A percentile compares a stretch with the other conserved stretches of the same genome.
phyloP scores from a whole-genome alignment of 2,888 invertebrate species.

The Melinaea marsaeus region DNA sequence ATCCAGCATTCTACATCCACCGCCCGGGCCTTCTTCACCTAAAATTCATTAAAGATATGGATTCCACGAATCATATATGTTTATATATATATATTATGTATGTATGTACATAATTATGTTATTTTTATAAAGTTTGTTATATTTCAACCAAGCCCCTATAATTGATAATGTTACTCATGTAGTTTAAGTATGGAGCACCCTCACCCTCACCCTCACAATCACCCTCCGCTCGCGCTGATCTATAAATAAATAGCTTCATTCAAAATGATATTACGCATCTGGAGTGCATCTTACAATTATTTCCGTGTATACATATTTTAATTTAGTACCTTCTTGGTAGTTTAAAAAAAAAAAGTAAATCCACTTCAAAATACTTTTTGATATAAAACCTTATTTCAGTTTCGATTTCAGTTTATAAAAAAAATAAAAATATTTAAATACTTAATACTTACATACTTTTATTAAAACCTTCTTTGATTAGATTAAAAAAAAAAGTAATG shows the following conservation, averaged over 20 bases:
- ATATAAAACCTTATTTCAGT: no score
- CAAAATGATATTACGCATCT: slow-evolving; percentile 40
- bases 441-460: no score
- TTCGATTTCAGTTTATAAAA: no score
- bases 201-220: slow-evolving; percentile 24
- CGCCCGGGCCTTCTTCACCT: slow-evolving; percentile 42
- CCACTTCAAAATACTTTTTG: no score
- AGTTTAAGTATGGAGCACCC: slow-evolving; percentile 33
- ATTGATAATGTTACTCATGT: slow-evolving; percentile 35
- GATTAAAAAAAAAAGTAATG: no score
- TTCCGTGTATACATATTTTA: slow-evolving; percentile 23
- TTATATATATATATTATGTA: neutral
- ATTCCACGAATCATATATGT: slow-evolving; percentile 36
- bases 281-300: slow-evolving; percentile 33
- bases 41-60: slow-evolving; percentile 38
- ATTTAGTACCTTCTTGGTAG: neutral
- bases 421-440: no score
- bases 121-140: slow-evolving; percentile 13
- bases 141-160: slow-evolving; percentile 26
- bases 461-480: no score
- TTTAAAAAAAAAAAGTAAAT: neutral
- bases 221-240: slow-evolving; percentile 21
- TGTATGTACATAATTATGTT: neutral
- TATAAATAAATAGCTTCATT: slow-evolving; percentile 47
- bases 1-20: slow-evolving; percentile 60